These are phyloP conservation scores for Resseliella maxima DNA, from an alignment of 2,888 invertebrate species.

Conservation along the genomic window DNA sequence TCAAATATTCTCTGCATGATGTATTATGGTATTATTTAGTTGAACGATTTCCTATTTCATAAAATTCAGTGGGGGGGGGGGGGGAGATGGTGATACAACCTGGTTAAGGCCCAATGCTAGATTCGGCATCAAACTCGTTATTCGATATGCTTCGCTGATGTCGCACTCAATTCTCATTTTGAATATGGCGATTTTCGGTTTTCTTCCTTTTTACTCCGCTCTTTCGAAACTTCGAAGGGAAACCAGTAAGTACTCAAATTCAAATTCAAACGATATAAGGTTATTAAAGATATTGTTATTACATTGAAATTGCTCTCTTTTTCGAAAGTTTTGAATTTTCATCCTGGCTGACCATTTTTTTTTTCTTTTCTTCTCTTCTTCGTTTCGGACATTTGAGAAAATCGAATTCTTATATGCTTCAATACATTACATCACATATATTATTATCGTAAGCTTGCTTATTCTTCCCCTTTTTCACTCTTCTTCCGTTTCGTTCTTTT, in stretches of 20 bases:
- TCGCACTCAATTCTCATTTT: neutral
- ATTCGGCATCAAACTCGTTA: neutral
- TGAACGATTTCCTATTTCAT: neutral
- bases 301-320: neutral
- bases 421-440: too few relatives aligned
- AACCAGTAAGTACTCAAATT: neutral
- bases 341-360: neutral
- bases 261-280: neutral
- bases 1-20: constrained; percentile 8
- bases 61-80: too few relatives aligned
- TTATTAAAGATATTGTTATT: neutral
- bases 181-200: neutral
- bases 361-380: neutral
- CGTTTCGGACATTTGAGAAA: neutral
- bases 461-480: too few relatives aligned
- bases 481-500: too few relatives aligned
- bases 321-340: neutral
- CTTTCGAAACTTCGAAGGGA: neutral
- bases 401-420: too few relatives aligned
- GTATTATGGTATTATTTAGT: constrained; percentile 47
- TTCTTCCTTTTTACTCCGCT: neutral
- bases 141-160: neutral
- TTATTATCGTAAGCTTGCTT: too few relatives aligned
- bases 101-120: neutral
- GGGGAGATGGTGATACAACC: constrained; percentile 23